phyloP scores from a whole-genome alignment of 2,113 vertebrate species.

The Nematolebias whitei region DNA sequence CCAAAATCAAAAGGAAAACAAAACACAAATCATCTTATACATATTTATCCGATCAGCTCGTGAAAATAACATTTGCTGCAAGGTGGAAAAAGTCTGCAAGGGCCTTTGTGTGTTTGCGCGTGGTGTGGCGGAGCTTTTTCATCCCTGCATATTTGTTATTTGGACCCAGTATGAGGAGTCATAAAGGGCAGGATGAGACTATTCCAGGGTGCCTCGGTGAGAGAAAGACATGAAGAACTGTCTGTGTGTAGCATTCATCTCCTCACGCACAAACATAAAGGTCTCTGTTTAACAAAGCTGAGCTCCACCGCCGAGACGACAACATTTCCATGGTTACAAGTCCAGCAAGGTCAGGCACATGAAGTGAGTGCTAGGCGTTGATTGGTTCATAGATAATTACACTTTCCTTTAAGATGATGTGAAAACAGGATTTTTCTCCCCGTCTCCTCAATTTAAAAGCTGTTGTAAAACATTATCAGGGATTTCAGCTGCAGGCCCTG shows the following conservation, averaged over 20 bases:
- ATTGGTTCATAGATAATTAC: constrained; percentile 79
- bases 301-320: constrained; percentile 41
- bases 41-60: constrained; percentile 32
- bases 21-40: constrained; percentile 37
- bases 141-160: constrained; percentile 49
- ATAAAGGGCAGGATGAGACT: constrained; percentile 44
- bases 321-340: constrained; percentile 81
- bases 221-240: constrained; percentile 37
- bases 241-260: constrained; percentile 43
- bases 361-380: constrained; percentile 65
- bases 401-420: constrained; percentile 73
- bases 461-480: constrained; percentile 66
- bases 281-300: constrained; percentile 44
- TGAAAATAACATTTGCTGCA: constrained; percentile 28
- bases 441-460: constrained; percentile 52
- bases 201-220: constrained; percentile 45
- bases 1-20: constrained; percentile 54
- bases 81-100: constrained; percentile 11
- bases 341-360: constrained; percentile 76
- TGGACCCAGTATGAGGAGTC: constrained; percentile 36
- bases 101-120: not conserved
- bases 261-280: not conserved
- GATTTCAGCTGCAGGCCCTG: constrained; percentile 53
- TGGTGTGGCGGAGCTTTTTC: constrained; percentile 15
- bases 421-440: constrained; percentile 51